A percentile compares a stretch with the other conserved stretches of the same genome.
phyloP scores from a whole-genome alignment of 2,113 vertebrate genomes.

The Haemorhous mexicanus region DNA sequence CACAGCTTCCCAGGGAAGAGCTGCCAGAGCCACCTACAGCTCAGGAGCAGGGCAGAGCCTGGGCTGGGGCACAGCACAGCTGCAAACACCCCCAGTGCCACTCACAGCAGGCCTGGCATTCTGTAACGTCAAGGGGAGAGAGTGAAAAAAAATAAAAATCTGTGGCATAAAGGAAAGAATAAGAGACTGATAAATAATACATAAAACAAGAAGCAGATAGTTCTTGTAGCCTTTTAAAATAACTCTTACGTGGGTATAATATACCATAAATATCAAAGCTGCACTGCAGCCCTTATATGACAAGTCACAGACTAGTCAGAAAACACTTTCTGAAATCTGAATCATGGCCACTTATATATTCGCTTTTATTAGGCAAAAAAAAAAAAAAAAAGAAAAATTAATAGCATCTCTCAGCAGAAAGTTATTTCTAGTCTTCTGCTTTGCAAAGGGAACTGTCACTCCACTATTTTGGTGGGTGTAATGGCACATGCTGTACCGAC shows the following conservation, averaged over 20 bases:
- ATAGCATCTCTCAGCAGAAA: slow-evolving; percentile 55
- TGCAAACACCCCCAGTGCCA: background rate
- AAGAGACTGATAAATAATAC: slow-evolving; percentile 12
- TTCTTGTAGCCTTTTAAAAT: slow-evolving; percentile 8
- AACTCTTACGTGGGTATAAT: background rate
- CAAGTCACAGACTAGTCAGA: slow-evolving; percentile 27
- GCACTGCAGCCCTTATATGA: background rate
- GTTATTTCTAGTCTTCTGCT: slow-evolving; percentile 57
- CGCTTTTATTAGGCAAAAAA: background rate
- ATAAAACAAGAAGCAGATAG: background rate
- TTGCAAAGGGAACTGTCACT: slow-evolving; percentile 54
- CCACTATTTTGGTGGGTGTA: slow-evolving; percentile 57
- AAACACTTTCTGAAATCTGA: slow-evolving; percentile 36
- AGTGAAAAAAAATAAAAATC: background rate
- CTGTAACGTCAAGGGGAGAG: background rate
- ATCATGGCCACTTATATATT: slow-evolving; percentile 35
- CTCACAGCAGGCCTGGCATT: background rate
- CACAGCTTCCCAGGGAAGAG: rapidly evolving
- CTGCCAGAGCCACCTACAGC: background rate
- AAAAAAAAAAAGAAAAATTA: background rate
- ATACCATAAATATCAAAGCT: slow-evolving; percentile 29
- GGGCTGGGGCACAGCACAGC: background rate
- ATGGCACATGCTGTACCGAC: slow-evolving; percentile 64
- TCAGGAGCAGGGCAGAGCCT: background rate
- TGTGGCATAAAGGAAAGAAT: background rate